These are phyloP conservation scores for Drosophila atripex DNA, from an alignment of 2,888 invertebrate species.

Conservation along the genomic window DNA sequence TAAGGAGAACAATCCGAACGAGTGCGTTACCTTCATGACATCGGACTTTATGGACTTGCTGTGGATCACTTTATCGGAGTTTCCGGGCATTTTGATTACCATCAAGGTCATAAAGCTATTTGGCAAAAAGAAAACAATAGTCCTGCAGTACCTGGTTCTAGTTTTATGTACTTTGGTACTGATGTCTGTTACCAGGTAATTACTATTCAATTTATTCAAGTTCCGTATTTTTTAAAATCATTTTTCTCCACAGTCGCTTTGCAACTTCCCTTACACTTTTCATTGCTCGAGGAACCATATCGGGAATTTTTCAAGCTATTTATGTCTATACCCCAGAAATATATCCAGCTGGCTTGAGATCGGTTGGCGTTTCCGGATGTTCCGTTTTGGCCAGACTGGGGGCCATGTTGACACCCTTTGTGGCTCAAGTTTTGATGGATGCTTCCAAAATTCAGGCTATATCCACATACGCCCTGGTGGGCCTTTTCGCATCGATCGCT, in stretches of 20 bases:
- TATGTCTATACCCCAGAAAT: slow-evolving; percentile 98
- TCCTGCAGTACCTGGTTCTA: slow-evolving; percentile 94
- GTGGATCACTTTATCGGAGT: slow-evolving; percentile 97
- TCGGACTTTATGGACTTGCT: slow-evolving; percentile 95
- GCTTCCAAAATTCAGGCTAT: slow-evolving; percentile 40
- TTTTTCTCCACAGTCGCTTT: slow-evolving; percentile 82
- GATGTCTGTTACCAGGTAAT: slow-evolving; percentile 36
- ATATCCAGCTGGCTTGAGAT: slow-evolving; percentile 86
- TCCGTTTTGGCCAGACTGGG: slow-evolving; percentile 42
- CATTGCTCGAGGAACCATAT: slow-evolving; percentile 94
- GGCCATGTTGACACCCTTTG: slow-evolving; percentile 48
- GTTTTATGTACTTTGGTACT: slow-evolving; percentile 39
- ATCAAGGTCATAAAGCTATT: slow-evolving; percentile 94
- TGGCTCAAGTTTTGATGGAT: slow-evolving; percentile 49
- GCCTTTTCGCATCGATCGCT: slow-evolving; percentile 43
- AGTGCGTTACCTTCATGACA: slow-evolving; percentile 89
- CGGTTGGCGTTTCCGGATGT: slow-evolving; percentile 34
- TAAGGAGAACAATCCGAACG: slow-evolving; percentile 29
- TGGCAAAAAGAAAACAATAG: slow-evolving; percentile 96
- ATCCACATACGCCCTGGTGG: slow-evolving; percentile 43
- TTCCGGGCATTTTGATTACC: slow-evolving; percentile 95
- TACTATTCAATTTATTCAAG: background rate
- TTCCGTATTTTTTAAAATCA: background rate
- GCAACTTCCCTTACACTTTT: slow-evolving; percentile 92
- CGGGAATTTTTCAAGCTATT: slow-evolving; percentile 96